phyloP scores from a whole-genome alignment of 2,113 vertebrate species.

The Promerops cafer region DNA sequence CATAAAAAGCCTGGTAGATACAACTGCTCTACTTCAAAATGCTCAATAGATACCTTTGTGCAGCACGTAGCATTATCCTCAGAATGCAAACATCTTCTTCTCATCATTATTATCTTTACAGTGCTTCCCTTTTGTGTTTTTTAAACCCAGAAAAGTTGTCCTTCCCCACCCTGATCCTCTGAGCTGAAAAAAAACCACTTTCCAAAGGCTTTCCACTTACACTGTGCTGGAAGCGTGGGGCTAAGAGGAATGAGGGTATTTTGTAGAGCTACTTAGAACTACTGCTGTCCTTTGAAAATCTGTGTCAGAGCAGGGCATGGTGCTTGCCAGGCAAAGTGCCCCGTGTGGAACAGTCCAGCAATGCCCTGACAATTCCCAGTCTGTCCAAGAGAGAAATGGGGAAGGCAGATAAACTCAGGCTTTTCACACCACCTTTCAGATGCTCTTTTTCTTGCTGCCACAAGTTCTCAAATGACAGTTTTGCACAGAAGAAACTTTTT shows the following conservation, averaged over 20 bases:
- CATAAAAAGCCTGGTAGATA: conserved; percentile 62
- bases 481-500: not conserved
- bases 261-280: not conserved
- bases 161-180: not conserved
- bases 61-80: not conserved
- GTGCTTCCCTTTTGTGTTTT: not conserved
- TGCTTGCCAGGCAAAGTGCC: not conserved
- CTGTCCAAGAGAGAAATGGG: not conserved
- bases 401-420: not conserved
- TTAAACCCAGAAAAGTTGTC: not conserved
- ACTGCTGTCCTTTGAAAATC: not conserved
- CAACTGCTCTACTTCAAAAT: conserved; percentile 28
- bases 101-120: not conserved
- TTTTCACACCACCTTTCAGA: not conserved
- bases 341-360: not conserved
- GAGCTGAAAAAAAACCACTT: not conserved
- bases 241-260: not conserved
- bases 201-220: not conserved
- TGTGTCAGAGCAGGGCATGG: not conserved
- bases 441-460: not conserved
- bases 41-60: conserved; percentile 10
- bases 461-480: not conserved
- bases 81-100: not conserved
- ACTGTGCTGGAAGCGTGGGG: not conserved
- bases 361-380: not conserved